phyloP scores from a whole-genome alignment of 2,888 invertebrate genomes.

The Napeogenes inachia region DNA sequence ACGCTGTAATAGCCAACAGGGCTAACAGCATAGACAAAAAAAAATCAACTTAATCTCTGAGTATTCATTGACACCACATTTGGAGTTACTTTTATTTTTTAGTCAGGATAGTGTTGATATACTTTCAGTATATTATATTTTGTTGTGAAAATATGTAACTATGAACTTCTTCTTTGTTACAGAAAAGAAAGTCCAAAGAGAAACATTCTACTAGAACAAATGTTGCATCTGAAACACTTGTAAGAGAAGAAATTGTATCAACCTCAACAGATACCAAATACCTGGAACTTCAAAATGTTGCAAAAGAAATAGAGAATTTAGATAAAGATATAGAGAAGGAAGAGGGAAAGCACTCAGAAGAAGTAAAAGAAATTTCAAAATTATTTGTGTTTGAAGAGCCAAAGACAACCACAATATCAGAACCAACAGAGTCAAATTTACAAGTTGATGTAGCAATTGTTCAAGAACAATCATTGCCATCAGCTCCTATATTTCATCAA shows the following conservation, averaged over 20 bases:
- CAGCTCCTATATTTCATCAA: conserved; percentile 55
- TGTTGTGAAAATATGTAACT: too few species aligned
- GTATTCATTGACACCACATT: too few species aligned
- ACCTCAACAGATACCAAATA: neutral
- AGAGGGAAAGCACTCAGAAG: conserved; percentile 16
- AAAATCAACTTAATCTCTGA: too few species aligned
- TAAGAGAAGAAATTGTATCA: conserved; percentile 7
- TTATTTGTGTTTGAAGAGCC: neutral
- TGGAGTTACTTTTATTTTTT: too few species aligned
- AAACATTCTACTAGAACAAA: conserved; percentile 30
- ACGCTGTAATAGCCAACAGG: too few species aligned
- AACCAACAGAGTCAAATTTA: neutral
- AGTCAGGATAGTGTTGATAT: too few species aligned
- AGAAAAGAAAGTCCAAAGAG: conserved; percentile 63
- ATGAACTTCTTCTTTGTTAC: conserved; percentile 28
- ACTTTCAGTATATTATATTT: too few species aligned
- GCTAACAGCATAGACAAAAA: too few species aligned
- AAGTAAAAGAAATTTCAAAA: conserved; percentile 1
- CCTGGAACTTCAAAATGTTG: neutral
- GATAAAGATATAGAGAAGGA: conserved; percentile 2
- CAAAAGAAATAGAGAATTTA: neutral
- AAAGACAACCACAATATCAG: neutral
- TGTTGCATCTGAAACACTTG: conserved; percentile 5
- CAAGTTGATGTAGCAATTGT: neutral
- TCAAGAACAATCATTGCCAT: conserved; percentile 42